Conservation (phyloP, 35 echinoderm and acorn worm species). For the Ophioderma brevispina region DNA sequence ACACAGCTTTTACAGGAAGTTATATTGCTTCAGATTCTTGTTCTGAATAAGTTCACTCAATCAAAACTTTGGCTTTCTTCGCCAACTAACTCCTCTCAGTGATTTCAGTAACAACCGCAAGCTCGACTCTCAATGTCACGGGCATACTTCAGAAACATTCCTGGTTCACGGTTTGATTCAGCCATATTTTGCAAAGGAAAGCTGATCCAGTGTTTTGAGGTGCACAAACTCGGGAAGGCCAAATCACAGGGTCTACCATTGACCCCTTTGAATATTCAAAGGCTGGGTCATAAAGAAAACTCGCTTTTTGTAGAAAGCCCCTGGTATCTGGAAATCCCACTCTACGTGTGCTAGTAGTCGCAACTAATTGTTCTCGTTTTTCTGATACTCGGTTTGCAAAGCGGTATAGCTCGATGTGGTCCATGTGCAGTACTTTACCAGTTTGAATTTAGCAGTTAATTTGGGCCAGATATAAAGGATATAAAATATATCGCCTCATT, state of each 20-base stretch:
- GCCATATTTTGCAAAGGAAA: neutral
- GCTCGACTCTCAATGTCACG: neutral
- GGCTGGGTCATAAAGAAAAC: neutral
- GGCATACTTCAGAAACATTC: neutral
- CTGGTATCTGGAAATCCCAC: slow-evolving; percentile 8
- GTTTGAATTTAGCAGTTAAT: neutral
- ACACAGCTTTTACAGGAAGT: neutral
- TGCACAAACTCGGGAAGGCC: neutral
- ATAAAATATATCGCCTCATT: neutral
- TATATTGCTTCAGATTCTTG: no score
- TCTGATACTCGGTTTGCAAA: neutral
- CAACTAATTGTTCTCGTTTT: no score
- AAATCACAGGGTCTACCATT: neutral
- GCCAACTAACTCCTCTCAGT: neutral
- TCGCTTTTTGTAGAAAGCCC: neutral
- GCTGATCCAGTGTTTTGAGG: neutral
- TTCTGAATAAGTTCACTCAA: neutral
- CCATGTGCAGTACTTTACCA: neutral
- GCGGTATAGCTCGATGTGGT: neutral
- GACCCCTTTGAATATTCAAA: slow-evolving; percentile 19
- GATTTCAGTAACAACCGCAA: neutral
- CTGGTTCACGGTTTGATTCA: neutral
- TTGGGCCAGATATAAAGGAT: neutral
- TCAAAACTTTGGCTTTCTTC: neutral
- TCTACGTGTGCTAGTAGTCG: neutral